These are phyloP conservation scores for Protodeltote pygarga DNA, from an alignment of 2,888 invertebrate species.

Conservation along the genomic window DNA sequence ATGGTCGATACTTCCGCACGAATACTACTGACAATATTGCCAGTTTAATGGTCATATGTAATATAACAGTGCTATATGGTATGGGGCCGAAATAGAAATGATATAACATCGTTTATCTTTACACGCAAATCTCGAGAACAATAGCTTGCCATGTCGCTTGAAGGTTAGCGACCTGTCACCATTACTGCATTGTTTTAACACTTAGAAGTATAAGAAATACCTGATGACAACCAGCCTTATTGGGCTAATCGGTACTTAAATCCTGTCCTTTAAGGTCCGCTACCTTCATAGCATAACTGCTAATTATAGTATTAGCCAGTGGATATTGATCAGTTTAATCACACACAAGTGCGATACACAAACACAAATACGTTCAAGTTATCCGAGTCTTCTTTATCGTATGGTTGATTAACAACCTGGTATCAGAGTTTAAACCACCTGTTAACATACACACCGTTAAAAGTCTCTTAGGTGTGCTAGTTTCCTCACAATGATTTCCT, in stretches of 20 bases:
- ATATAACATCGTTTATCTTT: slow-evolving; percentile 17
- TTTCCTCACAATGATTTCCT: too few species aligned
- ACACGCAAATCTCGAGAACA: slow-evolving; percentile 20
- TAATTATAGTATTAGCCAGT: slow-evolving; percentile 38
- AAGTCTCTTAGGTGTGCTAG: too few species aligned
- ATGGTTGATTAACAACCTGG: too few species aligned
- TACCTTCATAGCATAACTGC: slow-evolving; percentile 15
- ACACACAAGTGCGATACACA: slow-evolving; percentile 39
- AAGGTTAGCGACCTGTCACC: slow-evolving; percentile 38
- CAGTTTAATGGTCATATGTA: neutral
- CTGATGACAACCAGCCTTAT: slow-evolving; percentile 1
- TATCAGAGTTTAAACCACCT: too few species aligned
- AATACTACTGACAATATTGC: slow-evolving; percentile 11
- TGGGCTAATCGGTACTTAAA: slow-evolving; percentile 31
- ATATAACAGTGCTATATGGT: neutral
- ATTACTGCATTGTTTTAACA: slow-evolving; percentile 24
- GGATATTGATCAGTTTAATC: slow-evolving; percentile 24
- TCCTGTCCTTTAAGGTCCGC: slow-evolving; percentile 11
- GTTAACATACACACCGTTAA: too few species aligned
- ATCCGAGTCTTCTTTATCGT: too few species aligned
- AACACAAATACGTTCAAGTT: too few species aligned
- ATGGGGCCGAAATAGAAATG: slow-evolving; percentile 5
- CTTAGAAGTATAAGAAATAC: slow-evolving; percentile 6
- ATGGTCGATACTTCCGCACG: slow-evolving; percentile 50
- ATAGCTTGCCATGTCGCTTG: slow-evolving; percentile 7